These are phyloP conservation scores for Callimico goeldii DNA, from an alignment of 2,797 vertebrate species.

Conservation along the genomic window DNA sequence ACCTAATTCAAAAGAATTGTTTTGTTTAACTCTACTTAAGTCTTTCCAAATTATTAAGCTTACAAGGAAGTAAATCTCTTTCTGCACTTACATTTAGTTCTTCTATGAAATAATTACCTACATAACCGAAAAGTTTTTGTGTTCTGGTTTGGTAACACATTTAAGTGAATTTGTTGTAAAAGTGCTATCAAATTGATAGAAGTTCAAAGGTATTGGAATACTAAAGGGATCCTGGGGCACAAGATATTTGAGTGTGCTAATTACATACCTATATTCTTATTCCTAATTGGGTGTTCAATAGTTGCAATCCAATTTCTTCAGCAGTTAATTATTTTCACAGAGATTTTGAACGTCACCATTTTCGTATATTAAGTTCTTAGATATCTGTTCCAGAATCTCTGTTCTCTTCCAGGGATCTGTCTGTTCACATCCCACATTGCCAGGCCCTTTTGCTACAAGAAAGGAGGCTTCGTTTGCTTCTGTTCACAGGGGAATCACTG, in stretches of 20 bases:
- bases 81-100: not conserved
- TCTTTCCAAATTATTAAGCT: not conserved
- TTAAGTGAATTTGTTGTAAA: not conserved
- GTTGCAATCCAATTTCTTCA: not conserved
- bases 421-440: too few species aligned
- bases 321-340: not conserved
- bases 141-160: not conserved
- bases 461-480: too few species aligned
- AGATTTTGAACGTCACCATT: not conserved
- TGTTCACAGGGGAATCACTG: not conserved
- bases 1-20: not conserved
- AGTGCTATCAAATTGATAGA: not conserved
- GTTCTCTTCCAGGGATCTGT: not conserved
- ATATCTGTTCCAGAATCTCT: not conserved
- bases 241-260: not conserved
- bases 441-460: not conserved
- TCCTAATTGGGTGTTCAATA: not conserved
- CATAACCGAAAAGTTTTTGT: not conserved
- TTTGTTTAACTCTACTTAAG: not conserved
- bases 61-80: not conserved
- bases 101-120: not conserved
- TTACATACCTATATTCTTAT: not conserved
- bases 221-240: too few species aligned
- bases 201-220: not conserved
- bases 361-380: accelerated